Conservation (phyloP, 2,113 vertebrate genomes). For the Gopherus evgoodei region DNA sequence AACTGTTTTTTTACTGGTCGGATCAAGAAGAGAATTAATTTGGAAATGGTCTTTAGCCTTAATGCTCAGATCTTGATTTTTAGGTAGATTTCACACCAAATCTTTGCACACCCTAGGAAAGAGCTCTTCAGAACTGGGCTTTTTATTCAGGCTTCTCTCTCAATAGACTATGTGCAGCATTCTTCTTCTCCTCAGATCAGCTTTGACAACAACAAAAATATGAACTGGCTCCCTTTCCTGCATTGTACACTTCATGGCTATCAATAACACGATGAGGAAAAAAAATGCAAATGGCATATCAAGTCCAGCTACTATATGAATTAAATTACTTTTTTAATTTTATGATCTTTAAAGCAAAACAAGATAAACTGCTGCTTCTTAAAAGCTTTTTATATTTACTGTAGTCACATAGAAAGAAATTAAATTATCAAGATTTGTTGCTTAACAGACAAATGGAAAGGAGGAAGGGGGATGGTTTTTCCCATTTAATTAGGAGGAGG, state of each 20-base stretch:
- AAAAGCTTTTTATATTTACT: slow-evolving; percentile 33
- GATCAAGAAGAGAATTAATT: neutral
- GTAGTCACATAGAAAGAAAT: slow-evolving; percentile 13
- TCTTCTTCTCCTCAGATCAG: neutral
- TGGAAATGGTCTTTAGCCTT: neutral
- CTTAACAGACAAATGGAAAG: slow-evolving; percentile 31
- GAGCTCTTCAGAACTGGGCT: neutral
- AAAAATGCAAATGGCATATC: neutral
- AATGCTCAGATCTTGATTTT: neutral
- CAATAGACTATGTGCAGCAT: neutral
- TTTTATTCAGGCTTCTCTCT: neutral
- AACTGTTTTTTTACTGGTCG: neutral
- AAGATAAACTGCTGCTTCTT: slow-evolving; percentile 29
- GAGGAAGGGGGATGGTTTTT: neutral
- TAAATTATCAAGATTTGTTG: slow-evolving; percentile 22
- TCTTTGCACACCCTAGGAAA: neutral
- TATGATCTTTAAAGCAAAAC: slow-evolving; percentile 13
- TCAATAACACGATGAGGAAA: slow-evolving; percentile 21
- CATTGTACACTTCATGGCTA: neutral
- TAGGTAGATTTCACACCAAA: fast-evolving
- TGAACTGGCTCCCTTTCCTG: neutral
- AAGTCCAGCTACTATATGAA: neutral
- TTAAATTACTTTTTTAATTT: slow-evolving; percentile 6
- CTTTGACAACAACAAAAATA: neutral
- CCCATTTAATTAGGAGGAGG: slow-evolving; percentile 36